Evolutionary conservation across 2,888 invertebrate genomes (phyloP).

Genomic region (Pheosia tremula): DNA sequence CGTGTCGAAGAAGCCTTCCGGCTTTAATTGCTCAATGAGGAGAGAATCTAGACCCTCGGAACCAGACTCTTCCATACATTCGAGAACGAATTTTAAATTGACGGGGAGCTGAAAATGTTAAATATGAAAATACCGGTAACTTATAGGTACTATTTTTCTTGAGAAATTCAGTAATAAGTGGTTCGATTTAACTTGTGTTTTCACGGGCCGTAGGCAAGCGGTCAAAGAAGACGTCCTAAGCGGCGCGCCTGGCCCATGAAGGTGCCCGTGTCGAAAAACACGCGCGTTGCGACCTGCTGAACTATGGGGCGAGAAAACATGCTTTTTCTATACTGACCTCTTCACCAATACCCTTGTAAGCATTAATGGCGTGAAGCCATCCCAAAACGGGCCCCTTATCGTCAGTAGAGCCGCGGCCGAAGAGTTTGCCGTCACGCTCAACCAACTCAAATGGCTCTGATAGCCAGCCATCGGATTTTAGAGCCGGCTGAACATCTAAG

Average conservation of each 20-base stretch:
- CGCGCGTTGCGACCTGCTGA: no score
- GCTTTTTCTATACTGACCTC: conserved; percentile 62
- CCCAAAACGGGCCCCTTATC: conserved; percentile 98
- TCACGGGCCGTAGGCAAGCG: no score
- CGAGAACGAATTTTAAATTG: conserved; percentile 95
- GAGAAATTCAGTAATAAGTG: no score
- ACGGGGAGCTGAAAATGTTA: conserved; percentile 84
- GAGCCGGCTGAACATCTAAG: conserved; percentile 98
- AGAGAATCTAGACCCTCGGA: conserved; percentile 97
- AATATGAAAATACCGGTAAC: no score
- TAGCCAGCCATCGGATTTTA: conserved; percentile 97
- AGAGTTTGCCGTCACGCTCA: conserved; percentile 95
- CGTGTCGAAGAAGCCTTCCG: conserved; percentile 90
- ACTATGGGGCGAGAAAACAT: no score
- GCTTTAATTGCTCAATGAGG: conserved; percentile 81
- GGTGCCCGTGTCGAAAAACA: no score
- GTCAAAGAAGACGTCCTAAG: no score
- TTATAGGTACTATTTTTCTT: no score
- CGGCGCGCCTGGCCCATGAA: no score
- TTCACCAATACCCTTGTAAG: conserved; percentile 89
- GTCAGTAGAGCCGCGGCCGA: conserved; percentile 96
- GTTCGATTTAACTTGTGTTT: no score
- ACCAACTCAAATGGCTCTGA: conserved; percentile 96
- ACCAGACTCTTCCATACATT: conserved; percentile 99
- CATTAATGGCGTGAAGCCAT: conserved; percentile 97